Conservation (phyloP, 2,888 invertebrate species). For the Girardia tigrina region DNA sequence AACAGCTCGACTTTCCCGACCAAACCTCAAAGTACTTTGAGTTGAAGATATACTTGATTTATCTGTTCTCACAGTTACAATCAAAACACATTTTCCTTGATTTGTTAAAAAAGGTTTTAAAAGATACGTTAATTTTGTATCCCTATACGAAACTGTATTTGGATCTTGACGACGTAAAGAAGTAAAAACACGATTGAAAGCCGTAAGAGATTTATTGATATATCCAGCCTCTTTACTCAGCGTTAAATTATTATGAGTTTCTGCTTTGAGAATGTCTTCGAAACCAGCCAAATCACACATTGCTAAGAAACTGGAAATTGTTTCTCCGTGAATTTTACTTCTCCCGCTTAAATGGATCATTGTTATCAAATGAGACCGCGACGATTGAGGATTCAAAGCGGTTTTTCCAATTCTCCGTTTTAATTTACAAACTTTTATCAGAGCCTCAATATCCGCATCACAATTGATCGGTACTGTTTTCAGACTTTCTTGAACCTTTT, state of each 20-base stretch:
- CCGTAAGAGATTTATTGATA: slow-evolving; percentile 32
- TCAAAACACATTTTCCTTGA: slow-evolving; percentile 30
- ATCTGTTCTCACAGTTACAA: slow-evolving; percentile 33
- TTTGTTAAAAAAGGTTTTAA: slow-evolving; percentile 33
- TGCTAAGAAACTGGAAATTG: slow-evolving; percentile 27
- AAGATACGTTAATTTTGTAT: slow-evolving; percentile 33
- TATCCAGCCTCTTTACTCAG: slow-evolving; percentile 29
- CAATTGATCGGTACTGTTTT: slow-evolving; percentile 24
- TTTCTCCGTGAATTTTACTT: slow-evolving; percentile 29
- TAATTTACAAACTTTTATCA: slow-evolving; percentile 13
- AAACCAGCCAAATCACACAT: slow-evolving; percentile 32
- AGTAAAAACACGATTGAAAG: slow-evolving; percentile 33
- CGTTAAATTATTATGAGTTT: slow-evolving; percentile 27
- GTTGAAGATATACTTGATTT: slow-evolving; percentile 2
- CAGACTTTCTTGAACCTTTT: slow-evolving; percentile 4
- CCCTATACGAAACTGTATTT: slow-evolving; percentile 31
- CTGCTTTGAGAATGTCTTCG: slow-evolving; percentile 35
- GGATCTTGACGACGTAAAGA: slow-evolving; percentile 24
- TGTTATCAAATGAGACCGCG: slow-evolving; percentile 28
- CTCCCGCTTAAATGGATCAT: slow-evolving; percentile 24
- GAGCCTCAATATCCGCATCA: slow-evolving; percentile 26
- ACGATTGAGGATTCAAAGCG: slow-evolving; percentile 33
- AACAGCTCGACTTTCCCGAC: slow-evolving; percentile 28
- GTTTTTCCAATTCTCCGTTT: slow-evolving; percentile 33
- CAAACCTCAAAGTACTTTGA: slow-evolving; percentile 30